phyloP scores from a whole-genome alignment of 1,140 invertebrate genomes.

The Belonocnema kinseyi region DNA sequence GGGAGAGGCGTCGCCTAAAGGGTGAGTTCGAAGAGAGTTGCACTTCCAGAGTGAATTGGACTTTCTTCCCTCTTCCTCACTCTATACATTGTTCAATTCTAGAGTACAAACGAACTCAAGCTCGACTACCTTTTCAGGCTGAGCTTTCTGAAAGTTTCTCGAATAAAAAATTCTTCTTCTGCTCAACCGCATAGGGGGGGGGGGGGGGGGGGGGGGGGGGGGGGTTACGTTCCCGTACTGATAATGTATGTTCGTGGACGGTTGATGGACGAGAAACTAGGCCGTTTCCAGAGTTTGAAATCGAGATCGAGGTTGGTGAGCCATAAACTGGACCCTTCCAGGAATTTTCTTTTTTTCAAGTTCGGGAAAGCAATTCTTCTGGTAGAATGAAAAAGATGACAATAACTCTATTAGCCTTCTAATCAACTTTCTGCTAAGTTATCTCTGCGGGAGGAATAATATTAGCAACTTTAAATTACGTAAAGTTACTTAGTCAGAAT shows the following conservation, averaged over 20 bases:
- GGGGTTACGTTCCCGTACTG: constrained; percentile 14
- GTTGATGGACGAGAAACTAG: constrained; percentile 3
- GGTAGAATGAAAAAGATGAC: neutral
- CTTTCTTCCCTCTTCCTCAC: neutral
- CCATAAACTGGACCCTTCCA: neutral
- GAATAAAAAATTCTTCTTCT: constrained; percentile 29
- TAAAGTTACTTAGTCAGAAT: neutral
- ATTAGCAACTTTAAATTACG: neutral
- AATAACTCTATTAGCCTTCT: neutral
- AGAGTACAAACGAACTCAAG: neutral
- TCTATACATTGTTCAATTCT: neutral
- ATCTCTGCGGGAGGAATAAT: neutral
- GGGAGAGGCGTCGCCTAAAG: too few relatives aligned
- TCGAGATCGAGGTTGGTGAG: neutral
- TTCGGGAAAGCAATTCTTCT: neutral
- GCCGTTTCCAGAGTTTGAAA: constrained; percentile 5
- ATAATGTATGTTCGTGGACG: constrained; percentile 9
- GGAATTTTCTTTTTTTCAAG: neutral
- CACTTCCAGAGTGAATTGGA: neutral
- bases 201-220: too few relatives aligned
- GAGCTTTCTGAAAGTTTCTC: constrained; percentile 12
- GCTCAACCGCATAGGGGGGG: too few relatives aligned
- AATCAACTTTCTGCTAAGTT: neutral
- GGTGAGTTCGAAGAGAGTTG: neutral
- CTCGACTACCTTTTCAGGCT: neutral